Base-by-base conservation (phyloP, 1,140 invertebrate species). In the Aphelenchoides fujianensis region DNA sequence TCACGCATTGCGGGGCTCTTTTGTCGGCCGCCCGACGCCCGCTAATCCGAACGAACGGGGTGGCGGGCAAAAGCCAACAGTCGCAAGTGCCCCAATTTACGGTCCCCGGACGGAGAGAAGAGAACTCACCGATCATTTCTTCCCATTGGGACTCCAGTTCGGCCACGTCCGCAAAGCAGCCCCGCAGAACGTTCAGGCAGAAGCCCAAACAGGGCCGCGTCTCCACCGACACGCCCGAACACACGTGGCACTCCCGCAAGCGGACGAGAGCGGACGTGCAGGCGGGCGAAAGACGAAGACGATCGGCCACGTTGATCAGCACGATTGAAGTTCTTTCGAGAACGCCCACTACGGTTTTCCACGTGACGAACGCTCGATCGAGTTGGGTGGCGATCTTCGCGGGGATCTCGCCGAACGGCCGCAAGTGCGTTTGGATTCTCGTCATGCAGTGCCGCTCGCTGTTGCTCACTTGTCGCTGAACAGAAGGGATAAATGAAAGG, bases 61-160 rank as follows among this genome's bases (percentile, higher is more conserved):
- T n/a, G n/a, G n/a, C n/a, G n/a, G n/a, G n/a, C n/a, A n/a, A n/a
- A n/a, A n/a, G 23, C 12, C 41, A 48, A 48, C 41, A 12, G 12
- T 48, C 41, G 12, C 41, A 48, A 23, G 12, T 48, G 23, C 12
- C 41, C 12, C 41, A 12, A 48, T 16, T 16, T 16, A 48, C 41
- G 23, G 41, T 48, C 23, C 41, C 23, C n/a, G n/a, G n/a, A n/a
- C n/a, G n/a, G n/a, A 27, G 55, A 63, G 16, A 68, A 59, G 31
- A 7, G 53, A 30, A 68, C 68, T 68, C 2, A 68, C 66, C 66
- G n/a, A 68, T 68, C n/a, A 68, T 23, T 68, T 89, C 89, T 37
- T 90, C 90, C 92, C 92, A 94, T 0, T 91, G 91, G 30, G 89
- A 87, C 80, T 93, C 91, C 81, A 94, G 85, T 74, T 93, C 90